Conservation (phyloP, 2,113 vertebrate species). For the Ceyx melanurus region DNA sequence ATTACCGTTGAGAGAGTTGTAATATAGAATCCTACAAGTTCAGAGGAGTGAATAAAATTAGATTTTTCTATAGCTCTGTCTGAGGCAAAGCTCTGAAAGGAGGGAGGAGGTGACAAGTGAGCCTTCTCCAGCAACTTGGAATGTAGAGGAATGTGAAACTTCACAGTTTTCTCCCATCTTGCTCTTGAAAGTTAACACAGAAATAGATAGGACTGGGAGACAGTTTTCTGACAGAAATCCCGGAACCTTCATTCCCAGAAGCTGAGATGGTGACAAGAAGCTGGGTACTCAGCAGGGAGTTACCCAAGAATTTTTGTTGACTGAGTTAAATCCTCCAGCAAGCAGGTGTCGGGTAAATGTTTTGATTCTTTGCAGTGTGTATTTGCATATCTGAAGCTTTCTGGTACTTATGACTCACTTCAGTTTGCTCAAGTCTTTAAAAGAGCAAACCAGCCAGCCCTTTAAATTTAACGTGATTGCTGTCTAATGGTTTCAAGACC, state of each 20-base stretch:
- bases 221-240: constrained; percentile 67
- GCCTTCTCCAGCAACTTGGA: constrained; percentile 43
- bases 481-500: background rate
- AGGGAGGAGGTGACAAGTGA: constrained; percentile 26
- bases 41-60: background rate
- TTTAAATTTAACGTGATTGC: background rate
- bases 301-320: constrained; percentile 53
- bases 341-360: constrained; percentile 67
- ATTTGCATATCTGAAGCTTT: constrained; percentile 60
- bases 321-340: constrained; percentile 49
- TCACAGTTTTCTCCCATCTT: constrained; percentile 61
- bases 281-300: constrained; percentile 32
- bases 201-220: constrained; percentile 44
- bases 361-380: constrained; percentile 51
- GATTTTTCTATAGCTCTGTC: background rate
- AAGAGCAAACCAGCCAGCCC: background rate
- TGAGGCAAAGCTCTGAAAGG: background rate
- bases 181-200: constrained; percentile 56
- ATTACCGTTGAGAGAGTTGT: background rate
- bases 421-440: constrained; percentile 20
- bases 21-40: background rate
- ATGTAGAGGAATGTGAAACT: constrained; percentile 42
- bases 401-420: constrained; percentile 25
- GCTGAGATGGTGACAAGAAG: constrained; percentile 43
- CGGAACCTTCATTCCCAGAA: constrained; percentile 59